phyloP scores from a whole-genome alignment of 2,888 invertebrate genomes.

The Metallyticus violacea region DNA sequence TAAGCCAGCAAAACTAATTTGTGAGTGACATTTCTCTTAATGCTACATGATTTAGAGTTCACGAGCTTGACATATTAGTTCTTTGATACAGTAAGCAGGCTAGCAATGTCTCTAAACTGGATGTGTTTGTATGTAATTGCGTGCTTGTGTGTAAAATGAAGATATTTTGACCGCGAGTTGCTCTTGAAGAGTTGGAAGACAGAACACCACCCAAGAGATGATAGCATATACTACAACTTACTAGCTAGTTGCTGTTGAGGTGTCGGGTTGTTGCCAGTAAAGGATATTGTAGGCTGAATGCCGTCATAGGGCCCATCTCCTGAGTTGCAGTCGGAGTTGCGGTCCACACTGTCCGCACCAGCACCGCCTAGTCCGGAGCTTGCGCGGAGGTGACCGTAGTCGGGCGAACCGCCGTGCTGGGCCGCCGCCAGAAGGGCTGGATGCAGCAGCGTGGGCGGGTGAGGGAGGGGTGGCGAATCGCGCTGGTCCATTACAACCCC shows the following conservation, averaged over 20 bases:
- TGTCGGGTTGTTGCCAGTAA: conserved; percentile 57
- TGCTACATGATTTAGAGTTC: too few species aligned
- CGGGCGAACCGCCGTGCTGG: conserved; percentile 77
- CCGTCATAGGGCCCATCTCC: conserved; percentile 89
- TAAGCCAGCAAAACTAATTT: too few species aligned
- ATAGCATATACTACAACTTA: conserved; percentile 9
- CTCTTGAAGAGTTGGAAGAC: neutral
- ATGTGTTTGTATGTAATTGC: too few species aligned
- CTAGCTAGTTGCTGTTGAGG: neutral
- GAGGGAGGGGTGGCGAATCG: conserved; percentile 76
- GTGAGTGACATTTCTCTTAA: too few species aligned
- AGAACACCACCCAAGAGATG: neutral
- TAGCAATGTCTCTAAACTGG: too few species aligned
- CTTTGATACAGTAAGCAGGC: too few species aligned
- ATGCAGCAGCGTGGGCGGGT: conserved; percentile 81
- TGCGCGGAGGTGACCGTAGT: conserved; percentile 68
- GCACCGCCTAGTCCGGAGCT: conserved; percentile 47
- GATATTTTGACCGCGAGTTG: neutral
- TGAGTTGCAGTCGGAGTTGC: conserved; percentile 87
- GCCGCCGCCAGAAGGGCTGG: conserved; percentile 81
- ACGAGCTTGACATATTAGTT: too few species aligned
- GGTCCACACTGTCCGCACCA: conserved; percentile 77
- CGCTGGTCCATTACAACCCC: conserved; percentile 65
- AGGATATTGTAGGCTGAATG: conserved; percentile 94
- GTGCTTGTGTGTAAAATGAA: neutral